Evolutionary conservation across 2,888 invertebrate species (phyloP), one percentile per base, ranked within the genome.

Genomic region (Sussaba pulchella): DNA sequence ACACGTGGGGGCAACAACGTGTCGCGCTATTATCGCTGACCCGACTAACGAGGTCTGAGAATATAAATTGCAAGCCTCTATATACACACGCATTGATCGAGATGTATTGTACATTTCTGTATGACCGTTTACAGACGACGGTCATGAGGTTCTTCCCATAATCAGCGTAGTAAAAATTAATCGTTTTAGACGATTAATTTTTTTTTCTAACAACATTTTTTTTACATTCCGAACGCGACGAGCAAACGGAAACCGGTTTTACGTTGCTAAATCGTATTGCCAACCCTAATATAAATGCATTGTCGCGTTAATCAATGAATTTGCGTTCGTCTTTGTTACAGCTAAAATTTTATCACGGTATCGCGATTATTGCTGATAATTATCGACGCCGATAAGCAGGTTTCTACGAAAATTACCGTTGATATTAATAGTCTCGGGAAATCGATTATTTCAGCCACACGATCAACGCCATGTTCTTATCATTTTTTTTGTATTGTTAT

Each of bases 351-450:
- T 36, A 57, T 36, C 12, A 12, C n/a, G 14, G 31, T 69, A 52
- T 66, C 41, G 26, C 61, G 31, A 21, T 52, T 54, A 17, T 63
- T 57, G 4, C 12, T 47, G 8, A 39, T 17, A 57, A 47, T 70
- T 17, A 63, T 71, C 39, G n/a, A 50, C 52, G 21, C 19, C 24
- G 67, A 78, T 66, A 52, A 26, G 36, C 31, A 21, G 4, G 39
- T 43, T 67, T 66, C 43, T 39, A 1, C 36, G 67, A 52, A 72
- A 54, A 41, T 14, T 47, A 12, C 50, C 59, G 24, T 26, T 39
- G 64, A 66, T 72, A 78, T 78, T 72, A 50, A 72, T 59, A 50
- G 19, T 21, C 24, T 31, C n/a, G 31, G 5, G 0, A 52, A 36
- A 76, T 64, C 31, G 70, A 71, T 77, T 71, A 70, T 39, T 26